Evolutionary conservation across 2,888 invertebrate genomes (phyloP).

Genomic region (Linnaemya vulpina): DNA sequence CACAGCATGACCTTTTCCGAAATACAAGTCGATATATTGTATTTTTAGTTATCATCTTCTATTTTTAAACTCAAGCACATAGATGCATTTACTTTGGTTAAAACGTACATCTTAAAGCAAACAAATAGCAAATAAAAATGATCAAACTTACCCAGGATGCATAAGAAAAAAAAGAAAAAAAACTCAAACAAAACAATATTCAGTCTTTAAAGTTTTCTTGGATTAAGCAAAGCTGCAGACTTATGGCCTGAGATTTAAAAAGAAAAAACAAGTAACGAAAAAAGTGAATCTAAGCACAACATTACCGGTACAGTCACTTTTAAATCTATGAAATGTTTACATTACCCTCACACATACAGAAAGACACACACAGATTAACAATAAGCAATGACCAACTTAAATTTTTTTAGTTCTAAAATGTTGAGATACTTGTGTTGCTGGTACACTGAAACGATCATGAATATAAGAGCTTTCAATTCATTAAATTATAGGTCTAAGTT

Average conservation of each 20-base stretch:
- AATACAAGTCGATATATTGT: slow-evolving; percentile 68
- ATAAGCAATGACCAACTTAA: slow-evolving; percentile 42
- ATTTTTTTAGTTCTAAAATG: slow-evolving; percentile 4
- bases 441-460: neutral
- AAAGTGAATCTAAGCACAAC: slow-evolving; percentile 67
- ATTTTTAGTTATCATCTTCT: slow-evolving; percentile 45
- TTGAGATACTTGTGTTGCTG: slow-evolving; percentile 45
- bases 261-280: slow-evolving; percentile 19
- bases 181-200: slow-evolving; percentile 25
- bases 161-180: slow-evolving; percentile 27
- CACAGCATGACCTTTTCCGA: slow-evolving; percentile 65
- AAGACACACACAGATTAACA: slow-evolving; percentile 20
- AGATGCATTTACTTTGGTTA: slow-evolving; percentile 58
- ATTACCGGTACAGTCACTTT: slow-evolving; percentile 71
- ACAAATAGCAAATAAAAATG: slow-evolving; percentile 45
- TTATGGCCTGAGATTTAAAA: slow-evolving; percentile 48
- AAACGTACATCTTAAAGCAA: slow-evolving; percentile 46
- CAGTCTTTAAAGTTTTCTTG: slow-evolving; percentile 50
- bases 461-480: slow-evolving; percentile 5
- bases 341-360: too few relatives aligned
- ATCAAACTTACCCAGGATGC: slow-evolving; percentile 20
- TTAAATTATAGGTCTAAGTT: neutral
- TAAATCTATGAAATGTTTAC: slow-evolving; percentile 62
- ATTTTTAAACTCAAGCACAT: slow-evolving; percentile 46
- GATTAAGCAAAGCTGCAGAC: slow-evolving; percentile 58